Conservation (phyloP, 2,888 invertebrate genomes). For the Himalopsyche japonica region DNA sequence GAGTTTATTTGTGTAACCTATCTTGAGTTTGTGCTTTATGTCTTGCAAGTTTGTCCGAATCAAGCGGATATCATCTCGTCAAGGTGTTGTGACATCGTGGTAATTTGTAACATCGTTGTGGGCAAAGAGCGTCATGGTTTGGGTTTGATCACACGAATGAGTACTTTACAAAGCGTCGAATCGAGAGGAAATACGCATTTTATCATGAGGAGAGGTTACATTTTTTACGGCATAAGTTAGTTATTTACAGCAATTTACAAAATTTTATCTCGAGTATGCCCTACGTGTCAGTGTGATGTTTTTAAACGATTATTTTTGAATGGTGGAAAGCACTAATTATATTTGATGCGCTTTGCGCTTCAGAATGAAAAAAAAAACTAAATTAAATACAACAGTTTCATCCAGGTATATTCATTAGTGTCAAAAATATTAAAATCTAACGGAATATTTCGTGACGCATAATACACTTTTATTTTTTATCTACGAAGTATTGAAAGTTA, state of each 20-base stretch:
- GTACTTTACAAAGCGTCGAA: neutral
- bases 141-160: neutral
- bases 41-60: too few species aligned
- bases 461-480: too few species aligned
- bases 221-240: neutral
- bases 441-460: too few species aligned
- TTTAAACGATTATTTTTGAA: neutral
- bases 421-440: too few species aligned
- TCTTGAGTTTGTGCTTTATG: too few species aligned
- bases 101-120: neutral
- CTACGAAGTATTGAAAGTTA: too few species aligned
- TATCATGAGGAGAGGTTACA: neutral
- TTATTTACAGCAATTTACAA: neutral
- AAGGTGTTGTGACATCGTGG: neutral
- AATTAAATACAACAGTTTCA: too few species aligned
- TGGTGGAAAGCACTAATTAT: neutral
- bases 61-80: too few species aligned
- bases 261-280: neutral
- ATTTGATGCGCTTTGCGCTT: neutral
- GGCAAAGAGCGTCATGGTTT: neutral
- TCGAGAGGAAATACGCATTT: neutral
- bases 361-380: too few species aligned
- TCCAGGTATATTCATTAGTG: too few species aligned
- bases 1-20: too few species aligned
- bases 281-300: neutral